A percentile compares a stretch with the other conserved stretches of the same genome.
These are phyloP conservation scores for Drosophila cardini DNA, from an alignment of 1,140 invertebrate genomes.

Conservation along the genomic window DNA sequence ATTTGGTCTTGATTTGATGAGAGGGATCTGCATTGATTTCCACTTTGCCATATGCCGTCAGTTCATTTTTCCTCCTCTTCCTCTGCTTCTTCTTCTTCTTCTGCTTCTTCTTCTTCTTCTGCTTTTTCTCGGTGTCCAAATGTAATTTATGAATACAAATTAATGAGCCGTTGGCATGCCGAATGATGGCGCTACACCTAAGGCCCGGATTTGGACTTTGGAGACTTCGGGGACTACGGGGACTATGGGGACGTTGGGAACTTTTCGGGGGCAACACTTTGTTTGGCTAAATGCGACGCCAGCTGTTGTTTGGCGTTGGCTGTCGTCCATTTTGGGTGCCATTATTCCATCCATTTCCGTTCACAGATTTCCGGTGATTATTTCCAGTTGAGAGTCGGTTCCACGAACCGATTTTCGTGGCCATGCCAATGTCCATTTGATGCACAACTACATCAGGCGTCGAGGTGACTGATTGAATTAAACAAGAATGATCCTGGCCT, in stretches of 20 bases:
- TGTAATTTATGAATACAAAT: constrained; percentile 77
- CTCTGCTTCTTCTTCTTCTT: background rate
- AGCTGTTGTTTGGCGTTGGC: constrained; percentile 5
- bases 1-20: constrained; percentile 5
- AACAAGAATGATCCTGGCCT: constrained; percentile 57
- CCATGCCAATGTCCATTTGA: constrained; percentile 47
- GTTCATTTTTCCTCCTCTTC: background rate
- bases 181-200: constrained; percentile 59
- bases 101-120: background rate
- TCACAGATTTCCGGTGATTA: constrained; percentile 80
- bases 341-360: constrained; percentile 78
- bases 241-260: background rate
- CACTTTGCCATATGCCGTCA: constrained; percentile 43
- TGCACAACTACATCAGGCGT: constrained; percentile 11
- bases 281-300: constrained; percentile 73
- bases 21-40: constrained; percentile 69
- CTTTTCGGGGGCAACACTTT: constrained; percentile 43
- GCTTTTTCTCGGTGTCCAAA: constrained; percentile 19
- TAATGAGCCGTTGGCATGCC: constrained; percentile 78
- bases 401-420: background rate
- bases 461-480: constrained; percentile 66
- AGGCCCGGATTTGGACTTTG: constrained; percentile 37
- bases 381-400: constrained; percentile 49
- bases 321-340: constrained; percentile 69
- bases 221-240: constrained; percentile 25